These are phyloP conservation scores for Danio jaintianensis DNA, from an alignment of 2,797 vertebrate species.

Conservation along the genomic window DNA sequence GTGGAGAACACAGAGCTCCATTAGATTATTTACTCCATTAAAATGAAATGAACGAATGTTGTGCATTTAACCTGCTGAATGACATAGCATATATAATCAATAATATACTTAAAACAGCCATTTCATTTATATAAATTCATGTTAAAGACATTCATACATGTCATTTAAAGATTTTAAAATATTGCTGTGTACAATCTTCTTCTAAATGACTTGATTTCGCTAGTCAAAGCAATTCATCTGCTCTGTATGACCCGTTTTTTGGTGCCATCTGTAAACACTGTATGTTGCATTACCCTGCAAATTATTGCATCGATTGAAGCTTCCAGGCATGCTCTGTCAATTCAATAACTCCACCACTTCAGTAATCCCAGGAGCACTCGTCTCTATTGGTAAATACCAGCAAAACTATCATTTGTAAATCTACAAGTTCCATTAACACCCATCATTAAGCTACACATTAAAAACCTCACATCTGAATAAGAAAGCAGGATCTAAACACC, in stretches of 20 bases:
- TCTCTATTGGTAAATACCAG: slow-evolving; percentile 33
- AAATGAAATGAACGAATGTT: neutral
- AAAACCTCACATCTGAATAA: slow-evolving; percentile 29
- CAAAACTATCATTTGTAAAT: slow-evolving; percentile 41
- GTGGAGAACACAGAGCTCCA: neutral
- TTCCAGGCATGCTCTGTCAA: slow-evolving; percentile 52
- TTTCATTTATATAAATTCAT: no score
- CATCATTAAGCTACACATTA: slow-evolving; percentile 37
- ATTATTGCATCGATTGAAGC: slow-evolving; percentile 56
- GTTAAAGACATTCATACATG: no score
- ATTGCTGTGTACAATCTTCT: neutral
- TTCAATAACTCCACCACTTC: slow-evolving; percentile 52
- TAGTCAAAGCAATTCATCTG: slow-evolving; percentile 22
- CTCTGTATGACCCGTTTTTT: slow-evolving; percentile 35
- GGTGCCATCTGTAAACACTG: slow-evolving; percentile 35
- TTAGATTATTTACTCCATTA: neutral
- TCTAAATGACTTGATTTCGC: slow-evolving; percentile 17
- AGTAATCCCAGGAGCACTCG: slow-evolving; percentile 45
- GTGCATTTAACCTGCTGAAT: neutral
- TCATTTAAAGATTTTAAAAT: neutral
- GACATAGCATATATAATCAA: neutral
- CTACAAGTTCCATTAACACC: slow-evolving; percentile 51
- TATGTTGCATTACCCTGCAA: slow-evolving; percentile 51
- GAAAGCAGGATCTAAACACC: slow-evolving; percentile 20
- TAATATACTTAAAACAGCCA: neutral